A percentile compares a stretch with the other conserved stretches of the same genome.
These are phyloP conservation scores for Linnaemya tessellans DNA, from an alignment of 2,888 invertebrate species.

Conservation along the genomic window DNA sequence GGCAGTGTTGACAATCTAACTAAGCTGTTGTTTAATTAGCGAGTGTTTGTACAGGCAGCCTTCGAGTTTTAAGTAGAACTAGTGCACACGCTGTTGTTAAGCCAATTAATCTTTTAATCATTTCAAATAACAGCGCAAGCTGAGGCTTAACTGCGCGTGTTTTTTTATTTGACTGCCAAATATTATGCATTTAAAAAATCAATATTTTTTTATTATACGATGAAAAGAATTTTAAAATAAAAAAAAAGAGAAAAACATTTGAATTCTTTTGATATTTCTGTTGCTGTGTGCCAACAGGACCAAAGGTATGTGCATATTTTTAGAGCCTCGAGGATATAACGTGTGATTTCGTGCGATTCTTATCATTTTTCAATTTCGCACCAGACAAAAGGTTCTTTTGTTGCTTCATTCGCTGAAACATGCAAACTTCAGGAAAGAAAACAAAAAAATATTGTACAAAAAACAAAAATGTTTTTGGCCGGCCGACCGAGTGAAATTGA, in stretches of 20 bases:
- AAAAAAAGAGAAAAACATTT: neutral
- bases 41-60: neutral
- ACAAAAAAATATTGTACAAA: constrained; percentile 27
- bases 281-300: constrained; percentile 34
- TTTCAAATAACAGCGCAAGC: neutral
- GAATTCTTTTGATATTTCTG: constrained; percentile 7
- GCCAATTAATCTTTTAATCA: constrained; percentile 10
- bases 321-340: constrained; percentile 63
- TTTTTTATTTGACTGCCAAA: neutral
- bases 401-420: neutral
- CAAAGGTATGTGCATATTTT: constrained; percentile 66
- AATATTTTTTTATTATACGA: constrained; percentile 8
- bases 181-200: neutral
- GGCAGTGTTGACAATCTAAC: constrained; percentile 13
- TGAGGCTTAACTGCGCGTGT: neutral
- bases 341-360: constrained; percentile 76
- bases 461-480: constrained; percentile 37
- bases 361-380: constrained; percentile 81
- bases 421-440: constrained; percentile 25
- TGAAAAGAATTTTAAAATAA: neutral
- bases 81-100: neutral
- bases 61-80: neutral
- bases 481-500: constrained; percentile 62
- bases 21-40: constrained; percentile 1
- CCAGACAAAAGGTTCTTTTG: constrained; percentile 76